phyloP scores from a whole-genome alignment of 2,888 invertebrate genomes.

The Trichogramma dendrolimi region DNA sequence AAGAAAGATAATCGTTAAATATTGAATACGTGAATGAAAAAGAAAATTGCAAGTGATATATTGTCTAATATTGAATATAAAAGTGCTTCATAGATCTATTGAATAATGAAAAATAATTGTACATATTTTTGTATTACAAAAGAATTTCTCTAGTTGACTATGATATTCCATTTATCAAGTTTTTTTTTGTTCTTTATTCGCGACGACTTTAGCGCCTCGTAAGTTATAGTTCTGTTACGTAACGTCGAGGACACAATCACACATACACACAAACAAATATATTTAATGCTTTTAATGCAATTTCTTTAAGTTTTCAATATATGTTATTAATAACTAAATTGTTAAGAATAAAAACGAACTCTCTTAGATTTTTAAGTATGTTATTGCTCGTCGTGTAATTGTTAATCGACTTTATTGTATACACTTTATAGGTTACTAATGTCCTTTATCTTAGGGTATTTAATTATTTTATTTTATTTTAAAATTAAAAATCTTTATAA shows the following conservation, averaged over 20 bases:
- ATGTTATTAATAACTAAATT: no score
- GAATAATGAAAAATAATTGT: constrained; percentile 25
- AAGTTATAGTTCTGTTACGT: constrained; percentile 14
- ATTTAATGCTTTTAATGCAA: constrained; percentile 11
- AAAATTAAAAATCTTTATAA: constrained; percentile 5
- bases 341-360: constrained; percentile 14
- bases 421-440: no score
- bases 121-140: constrained; percentile 28
- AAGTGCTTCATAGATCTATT: constrained; percentile 28
- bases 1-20: constrained; percentile 22
- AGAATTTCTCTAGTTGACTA: constrained; percentile 29
- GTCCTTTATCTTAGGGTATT: constrained; percentile 10
- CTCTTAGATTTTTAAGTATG: constrained; percentile 18
- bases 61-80: constrained; percentile 31
- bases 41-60: constrained; percentile 32
- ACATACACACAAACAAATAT: constrained; percentile 11
- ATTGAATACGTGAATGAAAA: constrained; percentile 27
- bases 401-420: no score
- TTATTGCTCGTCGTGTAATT: constrained; percentile 4
- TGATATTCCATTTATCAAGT: constrained; percentile 25
- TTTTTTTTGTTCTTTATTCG: constrained; percentile 11
- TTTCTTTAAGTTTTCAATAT: constrained; percentile 5
- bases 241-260: constrained; percentile 7
- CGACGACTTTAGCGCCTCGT: constrained; percentile 12
- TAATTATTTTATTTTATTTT: constrained; percentile 23